Evolutionary conservation across 2,797 vertebrate species (phyloP), one percentile per base, ranked within the genome.

Genomic region (Anabacerthia variegaticeps): DNA sequence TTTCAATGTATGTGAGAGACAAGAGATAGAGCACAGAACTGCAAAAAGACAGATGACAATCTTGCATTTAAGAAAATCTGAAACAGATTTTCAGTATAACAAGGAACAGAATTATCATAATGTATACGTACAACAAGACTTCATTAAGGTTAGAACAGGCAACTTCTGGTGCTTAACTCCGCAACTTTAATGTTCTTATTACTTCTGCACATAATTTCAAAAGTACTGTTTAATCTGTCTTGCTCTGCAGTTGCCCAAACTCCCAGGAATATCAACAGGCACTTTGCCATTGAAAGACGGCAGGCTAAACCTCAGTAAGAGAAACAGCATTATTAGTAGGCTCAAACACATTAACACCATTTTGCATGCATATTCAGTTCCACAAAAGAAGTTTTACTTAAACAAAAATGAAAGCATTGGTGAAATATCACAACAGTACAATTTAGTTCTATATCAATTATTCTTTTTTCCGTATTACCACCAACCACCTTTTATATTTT

Each of bases 21-120:
- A 91, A 95, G 94, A 94, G 89, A 97, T 92, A 43, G 79, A 92
- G 87, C 92, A 92, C 54, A 94, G 93, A 97, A 89, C 89, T 76
- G 91, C 76, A 95, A 95, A 89, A 93, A 96, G 96, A 96, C 95
- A 97, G 95, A 97, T 94, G 95, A 97, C 92, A 94, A 96, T 96
- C 95, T 67, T 88, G 88, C 94, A 73, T 93, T 92, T 94, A 94
- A 89, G 95, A 92, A 94, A 95, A 91, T 92, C 88, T 93, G 76
- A 96, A 95, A 97, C 94, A 97, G 95, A 96, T 94, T 96, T 95
- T 89, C 95, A 94, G 91, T 94, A 91, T 96, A 94, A 96, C 95
- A 95, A 91, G 95, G 92, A 95, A 88, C 95, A 95, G 82, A 92
- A 96, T 93, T 94, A 95, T 89, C 95, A 97, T 95, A 97, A 96